A percentile compares a stretch with the other conserved stretches of the same genome.
Conservation (phyloP, 53 echinoderm and acorn worm species). For the Echinometra lucunter region DNA sequence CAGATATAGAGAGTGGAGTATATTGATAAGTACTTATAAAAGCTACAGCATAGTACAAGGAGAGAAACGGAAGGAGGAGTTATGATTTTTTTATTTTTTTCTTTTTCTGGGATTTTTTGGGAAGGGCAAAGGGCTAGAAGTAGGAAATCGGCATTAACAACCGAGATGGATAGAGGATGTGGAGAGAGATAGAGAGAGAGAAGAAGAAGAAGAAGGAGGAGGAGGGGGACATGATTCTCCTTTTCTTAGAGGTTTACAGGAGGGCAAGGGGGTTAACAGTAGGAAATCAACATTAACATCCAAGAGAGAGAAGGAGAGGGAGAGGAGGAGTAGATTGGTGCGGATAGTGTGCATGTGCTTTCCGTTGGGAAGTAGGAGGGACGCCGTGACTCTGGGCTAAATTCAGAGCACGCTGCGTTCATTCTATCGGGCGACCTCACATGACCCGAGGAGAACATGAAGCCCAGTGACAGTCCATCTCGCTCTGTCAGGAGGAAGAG, state of each 20-base stretch:
- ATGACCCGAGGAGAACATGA: slow-evolving; percentile 17
- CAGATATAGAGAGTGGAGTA: background rate
- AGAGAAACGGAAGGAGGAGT: background rate
- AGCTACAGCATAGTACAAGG: no score
- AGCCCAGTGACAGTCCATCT: slow-evolving; percentile 27
- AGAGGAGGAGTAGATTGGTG: background rate
- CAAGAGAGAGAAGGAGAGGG: background rate
- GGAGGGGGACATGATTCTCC: background rate
- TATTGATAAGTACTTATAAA: slow-evolving; percentile 1
- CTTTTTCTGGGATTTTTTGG: background rate
- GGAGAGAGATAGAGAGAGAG: background rate
- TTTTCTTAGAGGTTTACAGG: background rate
- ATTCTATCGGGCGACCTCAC: slow-evolving; percentile 39
- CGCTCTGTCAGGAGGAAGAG: background rate
- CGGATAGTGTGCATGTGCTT: background rate
- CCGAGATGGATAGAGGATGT: background rate
- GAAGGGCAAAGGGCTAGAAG: background rate
- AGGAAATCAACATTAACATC: slow-evolving; percentile 24
- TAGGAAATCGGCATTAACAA: background rate
- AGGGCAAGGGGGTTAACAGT: background rate
- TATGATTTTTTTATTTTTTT: background rate
- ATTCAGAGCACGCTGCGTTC: slow-evolving; percentile 58
- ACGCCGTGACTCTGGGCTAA: slow-evolving; percentile 8
- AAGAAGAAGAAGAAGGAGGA: background rate
- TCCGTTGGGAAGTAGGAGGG: background rate